Evolutionary conservation across 37 sponge, comb jelly and placozoan species (phyloP), one percentile per base, ranked within the genome.

Genomic region (Hormiphora californensis): DNA sequence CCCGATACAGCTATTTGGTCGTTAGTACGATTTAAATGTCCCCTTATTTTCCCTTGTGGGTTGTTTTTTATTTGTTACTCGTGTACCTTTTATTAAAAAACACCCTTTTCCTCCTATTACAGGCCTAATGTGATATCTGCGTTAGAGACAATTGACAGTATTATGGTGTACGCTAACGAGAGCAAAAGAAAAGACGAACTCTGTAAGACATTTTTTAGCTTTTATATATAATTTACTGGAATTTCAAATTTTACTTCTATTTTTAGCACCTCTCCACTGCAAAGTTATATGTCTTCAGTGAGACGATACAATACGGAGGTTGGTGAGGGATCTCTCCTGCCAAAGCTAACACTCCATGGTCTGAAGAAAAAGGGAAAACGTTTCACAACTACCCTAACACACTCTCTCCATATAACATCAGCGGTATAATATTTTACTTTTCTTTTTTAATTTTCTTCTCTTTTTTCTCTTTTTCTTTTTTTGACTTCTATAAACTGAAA

Each of bases 161-260:
- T 73, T 40, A 46, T 73, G 9, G 81, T 73, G 35, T 73, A 40
- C 81, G 81, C 81, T 7, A 73, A 73, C 38, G 81, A 73, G 27
- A 73, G 43, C 81, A 73, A 73, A 41, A 43, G 81, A 4, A 73
- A 73, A 40, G 81, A 73, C 25, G 81, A 73, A 41, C 81, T 73
- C 3, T 43, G 81, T 73, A 73, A 39, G 81, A 36, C 22, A 49
- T 49, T 49, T 49, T 15, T 15, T 17, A 49, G 53, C 9, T 17
- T 49, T 49, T 49, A 49, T 49, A 17, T 49, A 49, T 49, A 49
- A 17, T 9, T 17, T 49, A 17, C 9, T 49, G 15, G 15, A 49
- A 17, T 9, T 49, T 49, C 9, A 49, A 9, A 49, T 49, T 17
- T 49, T 17, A 49, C 9, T 49, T 49, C 53, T 49, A 49, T 49